Base-by-base conservation (phyloP, 53 echinoderm and acorn worm species). In the Holothuria scabra region DNA sequence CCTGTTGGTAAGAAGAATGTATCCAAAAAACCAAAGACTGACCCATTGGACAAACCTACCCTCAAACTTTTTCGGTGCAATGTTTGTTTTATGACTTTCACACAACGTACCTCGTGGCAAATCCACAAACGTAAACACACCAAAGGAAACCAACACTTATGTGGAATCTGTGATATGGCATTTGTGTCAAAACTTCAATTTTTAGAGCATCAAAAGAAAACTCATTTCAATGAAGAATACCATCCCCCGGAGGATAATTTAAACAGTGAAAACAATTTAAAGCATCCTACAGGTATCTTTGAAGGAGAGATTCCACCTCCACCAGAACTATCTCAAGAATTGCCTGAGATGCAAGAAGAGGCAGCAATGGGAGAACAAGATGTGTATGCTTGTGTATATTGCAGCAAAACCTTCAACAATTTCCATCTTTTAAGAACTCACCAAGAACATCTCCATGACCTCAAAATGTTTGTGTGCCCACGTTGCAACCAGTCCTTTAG, bases 21-120 rank as follows among this genome's bases (percentile, higher is more conserved):
- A 22, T 26, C 57, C 9, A 81, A 64, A 25, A 81, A 62, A 4
- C 60, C 62, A 32, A 81, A 63, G 65, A 62, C 32, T 38, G 30
- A 81, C 37, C 26, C 63, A 20, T 81, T 44, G 46, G 64, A 64
- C 35, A 46, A 41, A 23, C 38, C 63, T 18, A 63, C 44, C 7
- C 35, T 38, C 31, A 79, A 57, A 79, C 79, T 59, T 29, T 81
- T 44, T 63, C 37, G 65, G 82, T 81, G 82, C 82, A 81, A 81
- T 81, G 82, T 81, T 46, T 81, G 82, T 63, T 63, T 63, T 24
- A 81, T 81, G 62, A 63, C 82, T 46, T 81, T 81, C 82, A 64
- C 46, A 16, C 82, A 81, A n/a, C 62, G 82, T 37, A 81, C 82
- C 28, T 37, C 82, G 8, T 81, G 82, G 82, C 82, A 81, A 24